Conservation (phyloP, 2,113 vertebrate species). For the Atlantisia rogersi region DNA sequence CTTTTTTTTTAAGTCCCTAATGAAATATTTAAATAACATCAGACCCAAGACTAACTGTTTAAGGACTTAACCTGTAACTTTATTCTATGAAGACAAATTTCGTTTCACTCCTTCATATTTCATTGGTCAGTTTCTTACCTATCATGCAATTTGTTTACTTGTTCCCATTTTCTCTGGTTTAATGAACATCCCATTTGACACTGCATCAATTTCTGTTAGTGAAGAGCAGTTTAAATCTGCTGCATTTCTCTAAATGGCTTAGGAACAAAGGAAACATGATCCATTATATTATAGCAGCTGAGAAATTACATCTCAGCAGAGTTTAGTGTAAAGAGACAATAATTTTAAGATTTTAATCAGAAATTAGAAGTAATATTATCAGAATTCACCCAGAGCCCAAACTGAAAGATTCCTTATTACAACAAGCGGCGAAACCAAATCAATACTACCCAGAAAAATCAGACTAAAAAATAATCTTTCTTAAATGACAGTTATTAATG, state of each 20-base stretch:
- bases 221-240: slow-evolving; percentile 12
- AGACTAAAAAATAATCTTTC: not conserved
- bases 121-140: not conserved
- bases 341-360: slow-evolving; percentile 1
- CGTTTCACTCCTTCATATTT: not conserved
- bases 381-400: not conserved
- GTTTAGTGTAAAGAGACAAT: not conserved
- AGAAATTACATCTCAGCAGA: slow-evolving; percentile 4
- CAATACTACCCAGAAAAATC: not conserved
- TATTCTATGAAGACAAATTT: not conserved
- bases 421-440: not conserved
- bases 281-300: not conserved
- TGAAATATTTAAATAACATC: not conserved
- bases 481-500: not conserved
- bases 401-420: not conserved
- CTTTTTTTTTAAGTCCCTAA: not conserved
- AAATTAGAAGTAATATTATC: slow-evolving; percentile 1
- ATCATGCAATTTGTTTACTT: not conserved
- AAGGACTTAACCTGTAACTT: not conserved
- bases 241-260: slow-evolving; percentile 12
- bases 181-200: not conserved
- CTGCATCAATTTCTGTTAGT: not conserved
- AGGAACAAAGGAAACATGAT: slow-evolving; percentile 17
- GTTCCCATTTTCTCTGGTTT: not conserved
- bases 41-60: not conserved